A percentile compares a stretch with the other conserved stretches of the same genome.
Evolutionary conservation across 2,888 invertebrate genomes (phyloP).

Genomic region (Heliconius ismenius): DNA sequence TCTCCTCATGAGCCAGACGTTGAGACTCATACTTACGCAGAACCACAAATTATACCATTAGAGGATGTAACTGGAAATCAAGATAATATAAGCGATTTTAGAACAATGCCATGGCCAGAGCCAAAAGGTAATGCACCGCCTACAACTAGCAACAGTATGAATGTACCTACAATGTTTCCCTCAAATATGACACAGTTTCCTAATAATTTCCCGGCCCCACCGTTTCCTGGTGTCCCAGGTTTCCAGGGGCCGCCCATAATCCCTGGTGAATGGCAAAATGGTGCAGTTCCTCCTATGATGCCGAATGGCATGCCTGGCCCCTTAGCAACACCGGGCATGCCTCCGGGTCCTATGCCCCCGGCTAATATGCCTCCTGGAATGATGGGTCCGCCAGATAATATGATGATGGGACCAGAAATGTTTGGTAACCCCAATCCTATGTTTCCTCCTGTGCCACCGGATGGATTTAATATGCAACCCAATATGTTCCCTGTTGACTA

Average conservation of each 20-base stretch:
- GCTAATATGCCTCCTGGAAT: slow-evolving; percentile 52
- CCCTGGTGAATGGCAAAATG: slow-evolving; percentile 69
- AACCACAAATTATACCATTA: slow-evolving; percentile 91
- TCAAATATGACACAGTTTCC: slow-evolving; percentile 73
- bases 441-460: slow-evolving; percentile 66
- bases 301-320: slow-evolving; percentile 65
- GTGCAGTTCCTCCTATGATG: slow-evolving; percentile 64
- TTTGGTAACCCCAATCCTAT: slow-evolving; percentile 64
- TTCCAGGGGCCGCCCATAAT: slow-evolving; percentile 70
- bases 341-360: slow-evolving; percentile 68
- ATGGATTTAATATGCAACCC: slow-evolving; percentile 73
- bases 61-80: slow-evolving; percentile 93
- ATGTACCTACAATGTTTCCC: slow-evolving; percentile 75
- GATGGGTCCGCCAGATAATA: slow-evolving; percentile 64
- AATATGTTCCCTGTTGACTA: slow-evolving; percentile 79
- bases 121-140: slow-evolving; percentile 86
- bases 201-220: slow-evolving; percentile 72
- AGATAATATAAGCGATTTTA: slow-evolving; percentile 89
- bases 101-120: slow-evolving; percentile 91
- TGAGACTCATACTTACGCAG: slow-evolving; percentile 88
- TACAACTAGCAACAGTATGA: slow-evolving; percentile 54
- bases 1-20: slow-evolving; percentile 92
- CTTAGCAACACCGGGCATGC: slow-evolving; percentile 60
- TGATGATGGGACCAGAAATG: slow-evolving; percentile 78
- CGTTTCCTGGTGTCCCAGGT: slow-evolving; percentile 72